Evolutionary conservation across 2,113 vertebrate genomes (phyloP).

Genomic region (Columba janthina): DNA sequence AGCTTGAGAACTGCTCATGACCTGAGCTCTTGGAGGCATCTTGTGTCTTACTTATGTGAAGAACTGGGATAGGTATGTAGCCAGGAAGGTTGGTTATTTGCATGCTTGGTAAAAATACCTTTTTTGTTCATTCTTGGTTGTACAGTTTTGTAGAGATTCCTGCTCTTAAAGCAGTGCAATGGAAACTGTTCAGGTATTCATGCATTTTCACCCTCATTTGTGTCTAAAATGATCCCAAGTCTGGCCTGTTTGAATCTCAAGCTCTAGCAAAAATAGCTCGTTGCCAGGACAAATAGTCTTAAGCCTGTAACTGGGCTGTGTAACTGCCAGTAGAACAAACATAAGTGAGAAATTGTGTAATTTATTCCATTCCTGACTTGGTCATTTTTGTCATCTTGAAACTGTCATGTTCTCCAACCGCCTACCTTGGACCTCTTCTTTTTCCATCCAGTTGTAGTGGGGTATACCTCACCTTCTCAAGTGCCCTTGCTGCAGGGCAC

Average conservation of each 20-base stretch:
- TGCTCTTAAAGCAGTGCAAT: neutral
- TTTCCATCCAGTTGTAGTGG: neutral
- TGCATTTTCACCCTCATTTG: neutral
- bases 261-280: neutral
- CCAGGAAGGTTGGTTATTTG: neutral
- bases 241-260: neutral
- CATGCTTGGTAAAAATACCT: neutral
- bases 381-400: neutral
- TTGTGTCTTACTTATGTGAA: neutral
- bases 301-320: neutral
- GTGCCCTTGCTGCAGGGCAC: neutral
- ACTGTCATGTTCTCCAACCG: neutral
- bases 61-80: neutral
- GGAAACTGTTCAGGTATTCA: neutral
- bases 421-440: neutral
- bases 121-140: neutral
- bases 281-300: slow-evolving; percentile 14
- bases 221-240: neutral
- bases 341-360: rapidly evolving
- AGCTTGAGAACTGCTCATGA: neutral
- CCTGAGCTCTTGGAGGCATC: neutral
- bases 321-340: neutral
- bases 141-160: neutral
- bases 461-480: neutral
- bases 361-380: neutral